Base-by-base conservation (phyloP, 2,113 vertebrate genomes). In the Macrotus californicus region DNA sequence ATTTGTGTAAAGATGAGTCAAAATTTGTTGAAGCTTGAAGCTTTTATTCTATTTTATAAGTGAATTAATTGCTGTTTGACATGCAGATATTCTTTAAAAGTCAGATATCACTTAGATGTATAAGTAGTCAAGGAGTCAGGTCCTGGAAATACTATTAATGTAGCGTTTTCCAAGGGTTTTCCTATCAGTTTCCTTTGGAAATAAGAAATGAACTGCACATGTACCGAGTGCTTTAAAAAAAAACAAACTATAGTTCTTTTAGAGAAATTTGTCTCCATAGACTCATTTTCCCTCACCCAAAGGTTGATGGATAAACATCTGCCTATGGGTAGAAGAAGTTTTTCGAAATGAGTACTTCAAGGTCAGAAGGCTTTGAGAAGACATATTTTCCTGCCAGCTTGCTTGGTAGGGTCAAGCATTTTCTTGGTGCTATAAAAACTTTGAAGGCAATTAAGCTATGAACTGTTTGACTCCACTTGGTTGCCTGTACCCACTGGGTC, bases 401-500 rank as follows among this genome's bases (percentile, higher is more conserved):
- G 24, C 88, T 96, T 93, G 82, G 80, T 72, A 18, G 87, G 96
- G 98, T 98, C 97, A 98, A 79, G 91, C 92, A 85, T 97, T 97
- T 87, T 56, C 75, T 96, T 82, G 52, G 93, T 96, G 87, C 94
- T 84, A 8, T 93, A 94, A 98, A 97, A 98, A 97, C 70, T 87
- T 91, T 93, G 97, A 97, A 97, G 97, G 59, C 96, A 98, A 98
- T 98, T 98, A 98, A 97, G 90, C 96, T 97, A 41, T 73, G 87
- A 97, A 96, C 85, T 95, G 1, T 92, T 97, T 93, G 96, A 96
- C 86, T 97, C 72, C 18, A 84, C 93, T 97, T 91, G 95, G 92
- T 87, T 97, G 84, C 87, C 95, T 96, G 52, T 46, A 94, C 92
- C 67, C 50, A 56, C 18, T 77, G 59, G 72, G 66, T 93, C 46